Evolutionary conservation across 2,797 vertebrate species (phyloP).

Genomic region (Neosalanx taihuensis): DNA sequence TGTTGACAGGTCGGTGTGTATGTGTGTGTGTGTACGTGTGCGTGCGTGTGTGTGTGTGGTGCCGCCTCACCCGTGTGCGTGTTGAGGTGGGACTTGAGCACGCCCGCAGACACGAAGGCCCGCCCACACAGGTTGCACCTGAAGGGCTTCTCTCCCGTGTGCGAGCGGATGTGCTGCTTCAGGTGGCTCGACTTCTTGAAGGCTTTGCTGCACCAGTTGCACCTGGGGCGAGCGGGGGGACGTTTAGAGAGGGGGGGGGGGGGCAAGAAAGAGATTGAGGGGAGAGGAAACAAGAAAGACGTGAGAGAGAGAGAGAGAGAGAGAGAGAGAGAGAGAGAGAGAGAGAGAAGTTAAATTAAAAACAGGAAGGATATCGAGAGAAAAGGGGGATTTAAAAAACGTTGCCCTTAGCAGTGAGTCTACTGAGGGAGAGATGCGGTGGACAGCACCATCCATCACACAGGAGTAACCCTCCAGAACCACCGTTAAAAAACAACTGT

Average conservation of each 20-base stretch:
- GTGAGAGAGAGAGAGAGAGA: too few relatives aligned
- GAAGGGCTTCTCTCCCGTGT: conserved; percentile 96
- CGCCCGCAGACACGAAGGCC: conserved; percentile 92
- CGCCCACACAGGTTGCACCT: conserved; percentile 91
- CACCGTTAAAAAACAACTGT: neutral
- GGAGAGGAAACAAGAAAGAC: neutral
- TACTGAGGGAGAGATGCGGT: neutral
- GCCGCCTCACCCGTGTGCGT: conserved; percentile 87
- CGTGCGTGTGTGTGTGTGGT: neutral
- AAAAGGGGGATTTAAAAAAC: neutral
- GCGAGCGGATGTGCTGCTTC: conserved; percentile 95
- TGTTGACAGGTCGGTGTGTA: neutral
- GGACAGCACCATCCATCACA: neutral
- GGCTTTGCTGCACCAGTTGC: conserved; percentile 89
- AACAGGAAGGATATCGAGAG: neutral
- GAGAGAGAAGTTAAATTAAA: neutral
- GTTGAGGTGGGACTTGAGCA: conserved; percentile 96
- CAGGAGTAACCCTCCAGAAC: neutral
- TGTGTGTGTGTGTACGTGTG: neutral
- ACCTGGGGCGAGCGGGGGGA: conserved; percentile 57
- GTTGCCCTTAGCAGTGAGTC: neutral
- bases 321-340: neutral
- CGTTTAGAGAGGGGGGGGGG: neutral
- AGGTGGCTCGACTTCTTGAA: conserved; percentile 99
- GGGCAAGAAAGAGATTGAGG: too few relatives aligned